Evolutionary conservation across 2,888 invertebrate species (phyloP), one percentile per base, ranked within the genome.

Genomic region (Callinectes sapidus): DNA sequence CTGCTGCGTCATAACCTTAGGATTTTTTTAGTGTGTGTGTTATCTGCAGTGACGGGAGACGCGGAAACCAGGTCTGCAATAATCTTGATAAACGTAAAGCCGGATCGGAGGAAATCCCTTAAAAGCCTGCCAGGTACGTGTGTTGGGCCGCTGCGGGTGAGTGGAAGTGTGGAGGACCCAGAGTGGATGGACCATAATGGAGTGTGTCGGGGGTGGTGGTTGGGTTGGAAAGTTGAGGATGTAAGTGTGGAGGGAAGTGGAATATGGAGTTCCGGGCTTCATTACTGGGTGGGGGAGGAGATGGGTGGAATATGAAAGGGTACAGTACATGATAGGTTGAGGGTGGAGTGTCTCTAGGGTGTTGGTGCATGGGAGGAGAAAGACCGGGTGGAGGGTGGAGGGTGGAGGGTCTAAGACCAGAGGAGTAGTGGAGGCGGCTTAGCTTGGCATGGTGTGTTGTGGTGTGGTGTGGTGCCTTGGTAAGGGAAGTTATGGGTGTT

Each of bases 401-500:
- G 81, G 81, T 81, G 77, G 32, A 35, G 81, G 81, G n/a, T n/a
- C n/a, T n/a, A n/a, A n/a, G n/a, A n/a, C n/a, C 14, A 2, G 14
- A n/a, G 2, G 6, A 42, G 6, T 14, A 32, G 32, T 77, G 77
- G 32, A 35, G 81, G 81, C 81, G 32, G 81, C 81, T 5, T 61
- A 3, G 61, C 23, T 5, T 61, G 61, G 16, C 61, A 10, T 71
- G 23, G 8, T 71, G 1, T 32, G 35, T 0, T 81, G 81, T 81
- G 81, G 10, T 35, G 81, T 81, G 81, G 81, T 81, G 81, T 32
- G 18, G 81, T 81, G 81, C 35, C 35, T 32, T 16, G 10, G 3
- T 81, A 35, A 81, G 81, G 81, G 81, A 81, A 35, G 81, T 32
- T 71, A 28, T 13, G 81, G 81, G 81, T 32, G 81, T 81, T 35